Evolutionary conservation across 2,797 vertebrate genomes (phyloP).

Genomic region (Synanceia verrucosa): DNA sequence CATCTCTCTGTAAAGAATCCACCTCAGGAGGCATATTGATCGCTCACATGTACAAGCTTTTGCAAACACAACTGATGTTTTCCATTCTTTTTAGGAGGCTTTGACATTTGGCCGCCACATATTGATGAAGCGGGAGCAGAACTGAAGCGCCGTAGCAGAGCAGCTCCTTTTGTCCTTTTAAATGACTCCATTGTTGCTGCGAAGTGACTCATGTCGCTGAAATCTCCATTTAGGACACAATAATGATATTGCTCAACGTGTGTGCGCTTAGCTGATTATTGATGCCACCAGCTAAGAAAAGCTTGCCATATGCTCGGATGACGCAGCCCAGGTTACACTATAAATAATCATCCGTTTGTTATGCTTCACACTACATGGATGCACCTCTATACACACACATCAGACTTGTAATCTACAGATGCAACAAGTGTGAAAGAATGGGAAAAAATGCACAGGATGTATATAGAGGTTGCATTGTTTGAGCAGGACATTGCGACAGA

Average conservation of each 20-base stretch:
- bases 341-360: slow-evolving; percentile 23
- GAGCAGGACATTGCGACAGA: slow-evolving; percentile 51
- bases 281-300: slow-evolving; percentile 32
- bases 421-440: slow-evolving; percentile 59
- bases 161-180: slow-evolving; percentile 56
- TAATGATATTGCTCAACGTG: slow-evolving; percentile 8
- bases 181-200: slow-evolving; percentile 58
- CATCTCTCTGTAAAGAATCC: slow-evolving; percentile 20
- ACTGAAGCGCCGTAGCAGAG: slow-evolving; percentile 13
- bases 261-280: slow-evolving; percentile 36
- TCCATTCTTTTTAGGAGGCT: slow-evolving; percentile 23
- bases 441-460: slow-evolving; percentile 30
- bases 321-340: slow-evolving; percentile 34
- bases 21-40: slow-evolving; percentile 48
- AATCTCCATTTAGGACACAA: slow-evolving; percentile 39
- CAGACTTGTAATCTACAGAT: background rate
- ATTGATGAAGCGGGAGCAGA: slow-evolving; percentile 11
- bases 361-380: background rate
- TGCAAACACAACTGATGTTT: slow-evolving; percentile 51
- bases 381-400: background rate
- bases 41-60: slow-evolving; percentile 7
- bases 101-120: slow-evolving; percentile 49
- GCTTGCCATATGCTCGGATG: slow-evolving; percentile 58
- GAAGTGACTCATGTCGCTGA: slow-evolving; percentile 50
- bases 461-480: slow-evolving; percentile 38